phyloP scores from a whole-genome alignment of 2,888 invertebrate species.

The Carpatolechia fugitivella region DNA sequence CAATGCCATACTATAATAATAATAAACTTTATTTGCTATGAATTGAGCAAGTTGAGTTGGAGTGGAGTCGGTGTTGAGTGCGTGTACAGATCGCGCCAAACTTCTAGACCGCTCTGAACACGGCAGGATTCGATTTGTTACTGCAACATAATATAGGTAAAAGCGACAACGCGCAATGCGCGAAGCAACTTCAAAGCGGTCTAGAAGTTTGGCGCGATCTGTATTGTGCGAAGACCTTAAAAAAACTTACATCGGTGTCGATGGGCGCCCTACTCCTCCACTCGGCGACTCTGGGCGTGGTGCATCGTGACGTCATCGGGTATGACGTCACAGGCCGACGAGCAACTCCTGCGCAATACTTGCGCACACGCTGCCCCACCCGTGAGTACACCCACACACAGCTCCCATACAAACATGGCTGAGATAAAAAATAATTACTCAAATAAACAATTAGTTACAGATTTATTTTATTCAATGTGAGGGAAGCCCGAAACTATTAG shows the following conservation, averaged over 20 bases:
- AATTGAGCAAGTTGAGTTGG: not conserved
- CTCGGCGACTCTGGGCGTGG: not conserved
- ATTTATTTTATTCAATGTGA: no score
- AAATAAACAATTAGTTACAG: no score
- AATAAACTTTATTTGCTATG: not conserved
- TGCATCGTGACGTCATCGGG: slow-evolving; percentile 2
- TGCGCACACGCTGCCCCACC: slow-evolving; percentile 48
- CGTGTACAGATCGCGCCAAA: no score
- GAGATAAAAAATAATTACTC: slow-evolving; percentile 23
- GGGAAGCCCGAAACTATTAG: no score
- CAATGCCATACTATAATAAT: no score
- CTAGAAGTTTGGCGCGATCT: no score
- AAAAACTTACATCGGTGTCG: slow-evolving; percentile 1
- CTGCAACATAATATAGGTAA: no score
- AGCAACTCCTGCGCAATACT: slow-evolving; percentile 48
- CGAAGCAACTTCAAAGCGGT: no score
- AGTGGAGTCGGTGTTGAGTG: not conserved
- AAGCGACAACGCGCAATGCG: no score
- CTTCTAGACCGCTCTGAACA: no score
- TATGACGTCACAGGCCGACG: not conserved
- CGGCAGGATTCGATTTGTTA: no score
- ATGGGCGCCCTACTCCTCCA: not conserved
- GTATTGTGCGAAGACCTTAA: no score
- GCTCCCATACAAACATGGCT: slow-evolving; percentile 80
- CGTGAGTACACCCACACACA: slow-evolving; percentile 70